Evolutionary conservation across 2,797 vertebrate genomes (phyloP).

Genomic region (Platalea minor): DNA sequence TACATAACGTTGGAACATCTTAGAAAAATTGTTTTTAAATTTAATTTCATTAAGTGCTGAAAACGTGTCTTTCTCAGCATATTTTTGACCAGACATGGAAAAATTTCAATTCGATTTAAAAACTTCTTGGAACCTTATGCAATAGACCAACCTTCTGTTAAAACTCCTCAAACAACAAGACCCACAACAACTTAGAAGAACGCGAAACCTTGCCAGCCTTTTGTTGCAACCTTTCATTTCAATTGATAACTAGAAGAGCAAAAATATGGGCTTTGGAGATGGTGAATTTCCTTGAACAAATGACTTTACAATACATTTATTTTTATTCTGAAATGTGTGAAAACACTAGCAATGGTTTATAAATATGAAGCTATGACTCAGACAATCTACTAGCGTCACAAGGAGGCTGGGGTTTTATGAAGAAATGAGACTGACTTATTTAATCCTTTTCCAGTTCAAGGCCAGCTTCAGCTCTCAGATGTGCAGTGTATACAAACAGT

Average conservation of each 20-base stretch:
- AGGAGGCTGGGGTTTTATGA: slow-evolving; percentile 1
- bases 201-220: not conserved
- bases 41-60: not conserved
- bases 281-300: slow-evolving; percentile 11
- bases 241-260: not conserved
- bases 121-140: not conserved
- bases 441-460: slow-evolving; percentile 20
- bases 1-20: not conserved
- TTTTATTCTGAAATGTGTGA: slow-evolving; percentile 37
- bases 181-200: not conserved
- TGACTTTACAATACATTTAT: not conserved
- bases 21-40: not conserved
- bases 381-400: not conserved
- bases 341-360: not conserved
- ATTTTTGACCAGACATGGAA: not conserved
- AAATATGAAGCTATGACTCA: slow-evolving; percentile 32
- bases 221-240: not conserved
- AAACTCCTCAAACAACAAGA: not conserved
- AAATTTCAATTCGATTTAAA: not conserved
- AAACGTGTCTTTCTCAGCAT: not conserved
- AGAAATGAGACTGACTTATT: not conserved
- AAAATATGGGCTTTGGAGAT: not conserved
- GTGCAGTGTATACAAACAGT: not conserved
- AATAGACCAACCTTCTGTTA: not conserved
- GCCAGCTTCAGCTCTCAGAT: not conserved